Base-by-base conservation (phyloP, 2,888 invertebrate species). In the Cerastoderma edule region DNA sequence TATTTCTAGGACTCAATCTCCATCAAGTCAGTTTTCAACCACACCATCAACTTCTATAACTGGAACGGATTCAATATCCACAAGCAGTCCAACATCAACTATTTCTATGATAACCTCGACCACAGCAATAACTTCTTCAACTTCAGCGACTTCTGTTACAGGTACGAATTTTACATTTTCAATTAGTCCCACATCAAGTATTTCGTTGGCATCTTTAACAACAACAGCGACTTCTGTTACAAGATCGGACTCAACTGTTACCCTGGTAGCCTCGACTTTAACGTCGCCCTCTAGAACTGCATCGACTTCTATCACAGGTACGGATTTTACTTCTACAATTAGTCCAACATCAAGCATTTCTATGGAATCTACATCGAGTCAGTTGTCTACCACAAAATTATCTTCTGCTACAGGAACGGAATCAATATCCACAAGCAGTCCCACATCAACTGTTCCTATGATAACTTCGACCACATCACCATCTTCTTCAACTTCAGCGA, bases 151-250 rank as follows among this genome's bases (percentile, higher is more conserved):
- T n/a, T n/a, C n/a, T n/a, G n/a, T n/a, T n/a, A n/a, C n/a, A n/a
- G n/a, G n/a, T n/a, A n/a, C 50, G 50, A 50, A 22, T 50, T 50
- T n/a, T 50, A n/a, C 10, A 50, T 50, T n/a, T n/a, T n/a, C n/a
- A n/a, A n/a, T n/a, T n/a, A n/a, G n/a, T n/a, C n/a, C n/a, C n/a
- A n/a, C n/a, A n/a, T 39, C 39, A 39, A 16, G 39, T 39, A 39
- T 8, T 16, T 16, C 39, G 16, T 8, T 39, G 39, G 8, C 39
- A 16, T 39, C 39, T 39, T 39, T 16, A 13, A 8, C 39, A 13
- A 39, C 39, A 13, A 13, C 39, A 39, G 16, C 39, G 39, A 39
- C n/a, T n/a, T n/a, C n/a, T n/a, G n/a, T n/a, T n/a, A n/a, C n/a
- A n/a, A n/a, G n/a, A n/a, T n/a, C n/a, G n/a, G n/a, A n/a, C n/a